Evolutionary conservation across 2,888 invertebrate species (phyloP), one percentile per base, ranked within the genome.

Genomic region (Heteropelma amictum): DNA sequence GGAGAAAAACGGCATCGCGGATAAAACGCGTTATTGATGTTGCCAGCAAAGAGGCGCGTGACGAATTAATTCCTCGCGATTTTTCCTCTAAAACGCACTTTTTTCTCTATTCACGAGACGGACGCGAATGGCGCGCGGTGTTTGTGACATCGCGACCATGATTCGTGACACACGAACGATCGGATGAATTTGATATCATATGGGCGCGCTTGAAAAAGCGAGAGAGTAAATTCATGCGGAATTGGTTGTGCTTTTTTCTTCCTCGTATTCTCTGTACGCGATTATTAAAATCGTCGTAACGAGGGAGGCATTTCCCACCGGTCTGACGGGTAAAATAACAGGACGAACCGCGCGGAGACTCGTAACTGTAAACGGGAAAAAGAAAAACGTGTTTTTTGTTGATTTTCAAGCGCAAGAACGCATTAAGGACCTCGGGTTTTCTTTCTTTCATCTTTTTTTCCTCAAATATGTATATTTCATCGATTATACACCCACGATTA

Each of bases 21-120:
- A 58, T 40, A n/a, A n/a, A n/a, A n/a, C n/a, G n/a, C n/a, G 47
- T 17, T 47, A 30, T 49, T 49, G 56, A 14, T 23, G 73, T 64
- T 51, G 35, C 49, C 12, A 23, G 21, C 23, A 5, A 12, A 14
- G 47, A 35, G n/a, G 38, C 14, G 53, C 60, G 28, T 60, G 64
- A 74, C 58, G 64, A 60, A 60, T 74, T 49, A 7, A 56, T 63
- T 63, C 72, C 23, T 47, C 21, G 51, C 58, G 26, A 35, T 67
- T 54, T 45, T n/a, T n/a, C 28, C 30, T 35, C 10, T 19, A 6
- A 26, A 45, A 33, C n/a, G 21, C 49, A 58, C 14, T 47, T 42
- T 12, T 17, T n/a, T n/a, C n/a, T 61, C 51, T 70, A 64, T 65
- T 53, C n/a, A n/a, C n/a, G n/a, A n/a, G n/a, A n/a, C n/a, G n/a